These are phyloP conservation scores for Anser brachyrhynchus DNA, from an alignment of 2,113 vertebrate species.

Conservation along the genomic window DNA sequence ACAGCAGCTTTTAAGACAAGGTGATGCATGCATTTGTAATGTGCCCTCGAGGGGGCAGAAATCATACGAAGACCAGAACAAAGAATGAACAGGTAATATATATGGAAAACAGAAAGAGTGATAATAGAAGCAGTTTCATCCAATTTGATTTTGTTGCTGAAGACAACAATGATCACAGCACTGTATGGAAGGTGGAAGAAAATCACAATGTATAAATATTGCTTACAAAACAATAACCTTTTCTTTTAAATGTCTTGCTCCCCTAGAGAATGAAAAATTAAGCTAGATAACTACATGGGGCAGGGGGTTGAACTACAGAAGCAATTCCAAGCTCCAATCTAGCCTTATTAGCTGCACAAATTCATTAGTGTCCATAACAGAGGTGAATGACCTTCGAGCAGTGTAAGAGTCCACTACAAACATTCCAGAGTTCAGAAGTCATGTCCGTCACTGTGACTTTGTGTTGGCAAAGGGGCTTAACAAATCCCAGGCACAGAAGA, in stretches of 20 bases:
- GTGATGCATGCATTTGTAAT: not conserved
- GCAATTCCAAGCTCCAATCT: not conserved
- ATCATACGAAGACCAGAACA: not conserved
- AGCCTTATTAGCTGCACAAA: constrained; percentile 36
- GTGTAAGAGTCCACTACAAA: not conserved
- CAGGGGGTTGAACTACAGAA: not conserved
- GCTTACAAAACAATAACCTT: not conserved
- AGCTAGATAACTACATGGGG: not conserved
- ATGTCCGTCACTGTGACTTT: not conserved
- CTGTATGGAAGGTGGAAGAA: not conserved
- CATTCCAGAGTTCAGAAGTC: constrained; percentile 40
- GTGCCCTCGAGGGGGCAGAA: fast-evolving
- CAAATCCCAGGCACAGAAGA: not conserved
- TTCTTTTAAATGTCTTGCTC: not conserved
- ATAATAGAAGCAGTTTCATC: not conserved
- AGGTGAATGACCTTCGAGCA: constrained; percentile 33
- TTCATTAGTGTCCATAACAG: constrained; percentile 36
- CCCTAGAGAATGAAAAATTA: not conserved
- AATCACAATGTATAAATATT: not conserved
- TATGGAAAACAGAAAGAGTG: not conserved
- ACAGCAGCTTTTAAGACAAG: not conserved
- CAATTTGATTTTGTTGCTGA: not conserved
- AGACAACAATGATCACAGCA: not conserved
- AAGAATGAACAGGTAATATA: not conserved
- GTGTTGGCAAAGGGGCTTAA: not conserved